phyloP scores from a whole-genome alignment of 2,797 vertebrate genomes.

The Telmatherina bonti region DNA sequence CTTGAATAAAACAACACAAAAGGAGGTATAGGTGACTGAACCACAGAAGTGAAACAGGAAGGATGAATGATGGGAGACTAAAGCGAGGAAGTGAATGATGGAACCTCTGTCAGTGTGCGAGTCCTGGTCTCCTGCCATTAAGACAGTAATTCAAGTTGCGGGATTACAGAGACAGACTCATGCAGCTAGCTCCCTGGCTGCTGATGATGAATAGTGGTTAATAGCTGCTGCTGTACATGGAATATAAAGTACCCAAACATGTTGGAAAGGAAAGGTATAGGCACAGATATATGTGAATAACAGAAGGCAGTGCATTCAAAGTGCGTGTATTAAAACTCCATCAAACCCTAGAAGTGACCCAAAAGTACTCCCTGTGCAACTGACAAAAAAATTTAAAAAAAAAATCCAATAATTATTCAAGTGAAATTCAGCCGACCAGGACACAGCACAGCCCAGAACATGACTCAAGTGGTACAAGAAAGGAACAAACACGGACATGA shows the following conservation, averaged over 20 bases:
- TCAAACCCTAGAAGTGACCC: conserved; percentile 9
- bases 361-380: conserved; percentile 3
- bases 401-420: conserved; percentile 24
- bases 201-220: conserved; percentile 58
- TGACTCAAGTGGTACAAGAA: conserved; percentile 19
- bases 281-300: background rate
- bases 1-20: background rate
- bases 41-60: conserved; percentile 45
- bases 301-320: background rate
- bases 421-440: conserved; percentile 6
- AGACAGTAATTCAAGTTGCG: conserved; percentile 69
- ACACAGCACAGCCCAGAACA: conserved; percentile 11
- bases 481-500: conserved; percentile 17
- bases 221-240: conserved; percentile 22
- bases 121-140: conserved; percentile 69
- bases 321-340: conserved; percentile 23
- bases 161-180: conserved; percentile 65
- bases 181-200: conserved; percentile 47
- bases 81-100: conserved; percentile 62
- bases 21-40: conserved; percentile 42
- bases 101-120: conserved; percentile 55
- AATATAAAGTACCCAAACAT: conserved; percentile 5
- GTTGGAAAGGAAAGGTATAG: conserved; percentile 4
- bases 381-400: conserved; percentile 6
- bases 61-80: conserved; percentile 55